Conservation (phyloP, 2,888 invertebrate genomes). For the Stenoptilia bipunctidactyla region DNA sequence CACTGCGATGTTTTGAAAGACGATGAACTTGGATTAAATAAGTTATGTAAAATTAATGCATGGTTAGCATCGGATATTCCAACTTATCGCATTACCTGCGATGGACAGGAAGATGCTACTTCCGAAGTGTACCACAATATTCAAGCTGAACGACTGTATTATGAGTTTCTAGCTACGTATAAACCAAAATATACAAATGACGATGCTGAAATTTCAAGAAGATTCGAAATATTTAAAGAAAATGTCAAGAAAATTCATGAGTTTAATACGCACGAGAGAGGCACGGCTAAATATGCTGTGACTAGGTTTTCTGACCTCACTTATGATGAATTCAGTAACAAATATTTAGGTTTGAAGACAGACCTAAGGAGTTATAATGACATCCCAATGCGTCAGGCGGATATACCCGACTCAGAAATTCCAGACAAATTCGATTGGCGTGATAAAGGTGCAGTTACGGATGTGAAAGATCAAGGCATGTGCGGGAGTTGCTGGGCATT, state of each 20-base stretch:
- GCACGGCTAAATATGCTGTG: conserved; percentile 88
- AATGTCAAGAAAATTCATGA: conserved; percentile 82
- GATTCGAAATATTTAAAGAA: conserved; percentile 81
- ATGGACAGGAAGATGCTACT: conserved; percentile 35
- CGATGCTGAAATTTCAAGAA: conserved; percentile 70
- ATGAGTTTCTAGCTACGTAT: conserved; percentile 65
- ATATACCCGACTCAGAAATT: conserved; percentile 74
- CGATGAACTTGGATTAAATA: conserved; percentile 26
- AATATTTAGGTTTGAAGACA: conserved; percentile 70
- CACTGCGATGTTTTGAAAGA: conserved; percentile 32
- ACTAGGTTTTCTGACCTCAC: conserved; percentile 91
- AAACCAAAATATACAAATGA: conserved; percentile 72
- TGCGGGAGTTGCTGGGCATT: conserved; percentile 98
- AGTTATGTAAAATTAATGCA: conserved; percentile 50
- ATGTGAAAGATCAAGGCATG: conserved; percentile 89
- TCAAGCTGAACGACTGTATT: conserved; percentile 60
- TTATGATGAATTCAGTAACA: conserved; percentile 73
- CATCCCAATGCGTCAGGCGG: conserved; percentile 71
- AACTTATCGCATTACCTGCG: conserved; percentile 45
- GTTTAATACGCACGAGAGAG: conserved; percentile 82
- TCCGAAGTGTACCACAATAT: conserved; percentile 34
- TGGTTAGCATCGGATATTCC: conserved; percentile 51
- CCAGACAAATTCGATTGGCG: conserved; percentile 92
- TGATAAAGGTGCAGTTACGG: conserved; percentile 81
- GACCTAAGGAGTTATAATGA: conserved; percentile 65